Base-by-base conservation (phyloP, 2,888 invertebrate genomes). In the Argynnis bischoffii region DNA sequence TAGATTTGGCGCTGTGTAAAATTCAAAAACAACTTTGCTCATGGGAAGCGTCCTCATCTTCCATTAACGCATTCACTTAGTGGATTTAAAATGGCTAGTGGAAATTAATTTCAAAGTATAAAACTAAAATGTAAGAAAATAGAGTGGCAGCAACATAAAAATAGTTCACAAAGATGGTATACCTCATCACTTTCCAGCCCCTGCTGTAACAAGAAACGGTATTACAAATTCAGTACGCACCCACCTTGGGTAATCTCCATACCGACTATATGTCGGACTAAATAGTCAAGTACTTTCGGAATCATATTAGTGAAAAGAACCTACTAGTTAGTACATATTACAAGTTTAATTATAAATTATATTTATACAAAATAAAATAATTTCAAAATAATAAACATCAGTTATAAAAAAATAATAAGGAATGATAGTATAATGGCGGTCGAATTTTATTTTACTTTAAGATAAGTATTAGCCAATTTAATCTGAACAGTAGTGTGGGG, bases 151-250 rank as follows among this genome's bases (percentile, higher is more conserved):
- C 91, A 92, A 92, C 92, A 90, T 86, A 92, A 92, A 90, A 90
- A 86, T 88, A 92, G 90, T 90, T 91, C 89, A 89, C 89, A 92
- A 92, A 93, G 88, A 92, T 92, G 92, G 90, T 94, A 93, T 95
- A 97, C 96, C 96, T 97, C 96, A 94, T 97, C 96, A 95, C 96
- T 96, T 95, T 96, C 96, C 96, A 96, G 96, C 96, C 96, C 96
- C 96, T 96, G 96, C 96, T 97, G 95, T 94, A 95, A 94, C 95
- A 95, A 94, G 92, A 92, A 92, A 92, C 87, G 87, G 86, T 89
- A 92, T 91, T 88, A 92, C 90, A 92, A 88, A 88, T 90, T 92
- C 92, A 92, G 90, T 92, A 92, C 86, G 91, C 92, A 92, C 92
- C 92, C 92, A 91, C 91, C 91, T 90, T 90, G 90, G 91, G 91